Evolutionary conservation across 2,113 vertebrate genomes (phyloP).

Genomic region (Mesembrinibis cayennensis): DNA sequence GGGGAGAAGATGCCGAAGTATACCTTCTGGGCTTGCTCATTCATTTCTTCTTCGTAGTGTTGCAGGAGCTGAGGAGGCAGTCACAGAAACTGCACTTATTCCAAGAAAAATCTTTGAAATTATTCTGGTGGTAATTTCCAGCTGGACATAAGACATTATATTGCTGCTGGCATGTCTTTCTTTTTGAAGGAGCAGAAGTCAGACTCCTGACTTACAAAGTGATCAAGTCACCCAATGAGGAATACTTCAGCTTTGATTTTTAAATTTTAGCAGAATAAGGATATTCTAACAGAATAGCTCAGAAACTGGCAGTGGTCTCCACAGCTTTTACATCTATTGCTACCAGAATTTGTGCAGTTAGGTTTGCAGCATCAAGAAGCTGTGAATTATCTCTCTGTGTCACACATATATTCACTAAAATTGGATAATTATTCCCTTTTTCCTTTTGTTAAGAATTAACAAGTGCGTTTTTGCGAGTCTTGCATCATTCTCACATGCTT

Average conservation of each 20-base stretch:
- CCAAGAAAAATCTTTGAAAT: not conserved
- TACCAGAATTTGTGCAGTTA: not conserved
- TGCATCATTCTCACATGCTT: not conserved
- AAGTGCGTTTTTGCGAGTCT: not conserved
- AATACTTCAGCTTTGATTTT: not conserved
- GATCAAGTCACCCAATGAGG: not conserved
- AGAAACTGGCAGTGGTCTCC: not conserved
- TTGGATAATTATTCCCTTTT: not conserved
- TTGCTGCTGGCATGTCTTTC: not conserved
- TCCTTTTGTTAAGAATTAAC: not conserved
- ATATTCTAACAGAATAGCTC: not conserved
- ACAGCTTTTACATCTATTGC: not conserved
- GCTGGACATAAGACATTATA: not conserved
- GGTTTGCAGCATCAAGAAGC: not conserved
- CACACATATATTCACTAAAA: not conserved
- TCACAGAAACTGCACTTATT: not conserved
- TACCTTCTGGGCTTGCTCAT: not conserved
- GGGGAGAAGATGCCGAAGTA: not conserved
- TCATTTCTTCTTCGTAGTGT: not conserved
- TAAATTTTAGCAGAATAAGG: not conserved
- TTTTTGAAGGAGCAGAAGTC: not conserved
- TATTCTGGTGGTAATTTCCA: not conserved
- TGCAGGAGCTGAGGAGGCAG: not conserved
- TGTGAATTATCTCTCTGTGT: not conserved
- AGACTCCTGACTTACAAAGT: not conserved